Evolutionary conservation across 2,113 vertebrate species (phyloP), one percentile per base, ranked within the genome.

Genomic region (Nestor notabilis): DNA sequence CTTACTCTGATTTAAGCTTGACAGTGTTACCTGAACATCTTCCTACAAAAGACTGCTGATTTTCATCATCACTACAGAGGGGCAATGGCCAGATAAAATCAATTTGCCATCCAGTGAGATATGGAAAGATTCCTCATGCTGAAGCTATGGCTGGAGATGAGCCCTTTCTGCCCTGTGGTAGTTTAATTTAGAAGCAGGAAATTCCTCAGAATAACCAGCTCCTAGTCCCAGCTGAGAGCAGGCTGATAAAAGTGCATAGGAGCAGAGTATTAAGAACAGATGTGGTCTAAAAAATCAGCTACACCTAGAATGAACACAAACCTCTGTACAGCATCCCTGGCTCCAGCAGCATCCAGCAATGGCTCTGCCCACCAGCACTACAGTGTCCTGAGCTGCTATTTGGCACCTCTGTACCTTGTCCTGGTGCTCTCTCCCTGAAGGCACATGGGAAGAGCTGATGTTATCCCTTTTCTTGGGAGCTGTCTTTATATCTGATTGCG

Each of bases 191-290:
- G 71, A 95, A 94, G 90, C 87, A 97, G 96, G 84, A 96, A 96
- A 96, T 97, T 94, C 93, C 94, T 95, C 15, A 23, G 87, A 95
- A 92, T 90, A 96, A 87, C 69, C 94, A 95, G 65, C 61, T 92
- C 63, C 60, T 69, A 56, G 35, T 89, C 95, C 69, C 85, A 89
- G 47, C 69, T 61, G 89, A 94, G 90, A 94, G 64, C 72, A 92
- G 92, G 89, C 89, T 91, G 95, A 95, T 95, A 95, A 93, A 96
- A 96, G 46, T 3, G 87, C 41, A 56, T 80, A 87, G 90, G 69
- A 84, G 83, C 87, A 80, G 79, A 91, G 92, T 82, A 97, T 97
- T 93, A 91, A 87, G 72, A 89, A 60, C 96, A 97, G 95, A 95
- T 95, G 53, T 65, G 84, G 52, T 94, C 58, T 94, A 90, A 66